Conservation (phyloP, 2,113 vertebrate genomes). For the Catharus bicknelli region DNA sequence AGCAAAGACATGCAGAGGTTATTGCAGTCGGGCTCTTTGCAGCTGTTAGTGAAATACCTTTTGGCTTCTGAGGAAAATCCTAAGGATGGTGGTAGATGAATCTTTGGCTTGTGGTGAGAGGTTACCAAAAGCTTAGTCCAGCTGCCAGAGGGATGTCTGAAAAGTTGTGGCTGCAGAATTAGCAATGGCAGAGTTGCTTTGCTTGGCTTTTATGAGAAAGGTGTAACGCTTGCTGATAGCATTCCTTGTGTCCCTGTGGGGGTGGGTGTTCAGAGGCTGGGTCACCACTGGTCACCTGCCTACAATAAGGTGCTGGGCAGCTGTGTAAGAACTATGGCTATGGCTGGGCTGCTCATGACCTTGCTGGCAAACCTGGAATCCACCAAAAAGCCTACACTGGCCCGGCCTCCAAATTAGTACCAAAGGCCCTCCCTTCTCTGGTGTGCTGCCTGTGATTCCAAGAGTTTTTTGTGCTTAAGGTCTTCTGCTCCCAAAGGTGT, state of each 20-base stretch:
- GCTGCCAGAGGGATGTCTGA: neutral
- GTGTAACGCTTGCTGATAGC: neutral
- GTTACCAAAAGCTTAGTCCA: neutral
- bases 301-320: neutral
- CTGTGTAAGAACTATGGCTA: neutral
- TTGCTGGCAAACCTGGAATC: neutral
- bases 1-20: neutral
- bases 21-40: neutral
- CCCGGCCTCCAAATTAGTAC: neutral
- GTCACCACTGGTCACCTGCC: fast-evolving
- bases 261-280: neutral
- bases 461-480: neutral
- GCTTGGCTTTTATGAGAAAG: neutral
- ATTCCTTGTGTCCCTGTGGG: neutral
- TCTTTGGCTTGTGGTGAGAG: neutral
- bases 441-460: neutral
- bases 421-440: neutral
- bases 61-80: neutral
- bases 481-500: neutral
- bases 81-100: neutral
- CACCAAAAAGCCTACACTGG: neutral
- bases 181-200: neutral
- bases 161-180: neutral
- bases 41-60: neutral
- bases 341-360: neutral